These are phyloP conservation scores for Atethmia centrago DNA, from an alignment of 2,888 invertebrate species.

Conservation along the genomic window DNA sequence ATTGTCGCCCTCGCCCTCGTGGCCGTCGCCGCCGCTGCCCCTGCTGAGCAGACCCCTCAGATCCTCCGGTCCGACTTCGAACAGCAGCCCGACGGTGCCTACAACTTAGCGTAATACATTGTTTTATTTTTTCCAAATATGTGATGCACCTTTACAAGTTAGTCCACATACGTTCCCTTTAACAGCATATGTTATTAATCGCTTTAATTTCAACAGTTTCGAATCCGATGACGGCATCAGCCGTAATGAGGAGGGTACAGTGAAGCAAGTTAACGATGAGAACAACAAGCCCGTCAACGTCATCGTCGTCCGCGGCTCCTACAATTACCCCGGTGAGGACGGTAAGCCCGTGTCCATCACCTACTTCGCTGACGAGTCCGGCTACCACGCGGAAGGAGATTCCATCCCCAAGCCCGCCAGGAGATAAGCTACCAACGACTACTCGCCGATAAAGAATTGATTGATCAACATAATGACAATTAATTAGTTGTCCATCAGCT, in stretches of 20 bases:
- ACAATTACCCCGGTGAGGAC: slow-evolving; percentile 89
- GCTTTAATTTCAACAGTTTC: slow-evolving; percentile 45
- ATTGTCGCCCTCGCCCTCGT: slow-evolving; percentile 59
- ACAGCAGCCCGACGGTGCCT: slow-evolving; percentile 29
- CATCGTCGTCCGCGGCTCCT: slow-evolving; percentile 91
- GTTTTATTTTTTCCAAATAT: neutral
- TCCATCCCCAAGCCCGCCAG: slow-evolving; percentile 89
- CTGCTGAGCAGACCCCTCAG: neutral
- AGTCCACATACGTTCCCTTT: too few species aligned
- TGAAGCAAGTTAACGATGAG: slow-evolving; percentile 84
- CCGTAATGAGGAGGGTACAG: slow-evolving; percentile 87
- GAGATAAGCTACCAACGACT: slow-evolving; percentile 64
- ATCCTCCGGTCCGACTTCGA: neutral
- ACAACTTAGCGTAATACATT: neutral
- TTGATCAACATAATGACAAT: slow-evolving; percentile 28
- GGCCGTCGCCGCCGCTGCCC: slow-evolving; percentile 52
- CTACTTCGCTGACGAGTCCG: slow-evolving; percentile 92
- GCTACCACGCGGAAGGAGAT: slow-evolving; percentile 91
- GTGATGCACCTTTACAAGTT: too few species aligned
- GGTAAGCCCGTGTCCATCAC: slow-evolving; percentile 88
- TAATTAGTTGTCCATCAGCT: slow-evolving; percentile 36
- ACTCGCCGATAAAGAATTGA: slow-evolving; percentile 57
- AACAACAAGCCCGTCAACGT: slow-evolving; percentile 90
- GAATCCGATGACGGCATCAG: slow-evolving; percentile 90
- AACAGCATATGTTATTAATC: neutral